Conservation (phyloP, 2,113 vertebrate genomes). For the Toxotes jaculatrix region DNA sequence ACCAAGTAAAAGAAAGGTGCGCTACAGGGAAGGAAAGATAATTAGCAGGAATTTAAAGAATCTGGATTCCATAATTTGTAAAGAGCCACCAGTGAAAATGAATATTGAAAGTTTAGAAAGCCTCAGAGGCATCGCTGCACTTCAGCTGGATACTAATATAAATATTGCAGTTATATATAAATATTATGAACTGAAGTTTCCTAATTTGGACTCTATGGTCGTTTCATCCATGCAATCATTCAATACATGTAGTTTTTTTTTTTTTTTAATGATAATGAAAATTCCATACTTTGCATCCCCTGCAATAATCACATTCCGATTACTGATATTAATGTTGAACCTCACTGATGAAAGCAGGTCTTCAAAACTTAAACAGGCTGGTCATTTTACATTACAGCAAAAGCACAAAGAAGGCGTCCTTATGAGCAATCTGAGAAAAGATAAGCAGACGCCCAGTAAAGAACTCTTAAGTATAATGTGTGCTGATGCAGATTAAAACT, state of each 20-base stretch:
- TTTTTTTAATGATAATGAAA: neutral
- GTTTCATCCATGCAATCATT: neutral
- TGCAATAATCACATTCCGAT: neutral
- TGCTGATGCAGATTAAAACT: slow-evolving; percentile 9
- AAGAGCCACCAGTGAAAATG: neutral
- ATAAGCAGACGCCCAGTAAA: neutral
- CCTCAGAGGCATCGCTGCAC: neutral
- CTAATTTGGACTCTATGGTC: neutral
- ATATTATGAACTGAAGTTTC: neutral
- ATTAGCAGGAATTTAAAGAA: slow-evolving; percentile 58
- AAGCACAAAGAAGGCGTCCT: neutral
- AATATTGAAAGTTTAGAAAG: slow-evolving; percentile 9
- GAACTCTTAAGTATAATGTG: neutral
- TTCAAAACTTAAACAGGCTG: slow-evolving; percentile 3
- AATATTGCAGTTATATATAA: slow-evolving; percentile 33
- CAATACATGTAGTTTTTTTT: neutral
- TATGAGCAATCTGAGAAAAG: no score
- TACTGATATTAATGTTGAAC: neutral
- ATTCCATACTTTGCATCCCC: neutral
- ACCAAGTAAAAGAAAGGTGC: slow-evolving; percentile 60
- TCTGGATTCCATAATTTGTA: slow-evolving; percentile 35
- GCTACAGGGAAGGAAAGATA: slow-evolving; percentile 37
- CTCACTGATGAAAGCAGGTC: slow-evolving; percentile 5
- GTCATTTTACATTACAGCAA: neutral
- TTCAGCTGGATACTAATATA: slow-evolving; percentile 6